Base-by-base conservation (phyloP, 2,888 invertebrate genomes). In the Myathropa florea region DNA sequence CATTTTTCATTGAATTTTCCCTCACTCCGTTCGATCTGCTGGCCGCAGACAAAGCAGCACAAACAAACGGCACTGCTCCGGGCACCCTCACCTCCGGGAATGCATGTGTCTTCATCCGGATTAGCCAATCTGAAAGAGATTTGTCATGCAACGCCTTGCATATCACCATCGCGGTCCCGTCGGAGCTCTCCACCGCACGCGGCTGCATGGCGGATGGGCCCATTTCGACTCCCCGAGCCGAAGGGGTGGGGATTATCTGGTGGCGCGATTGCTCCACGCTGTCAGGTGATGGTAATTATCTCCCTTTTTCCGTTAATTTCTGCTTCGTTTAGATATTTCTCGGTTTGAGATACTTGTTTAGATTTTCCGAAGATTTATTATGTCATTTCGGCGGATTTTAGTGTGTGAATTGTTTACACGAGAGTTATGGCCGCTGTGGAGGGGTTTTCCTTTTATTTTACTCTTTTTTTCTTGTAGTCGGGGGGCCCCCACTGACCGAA, bases 371-470 rank as follows among this genome's bases (percentile, higher is more conserved):
- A 86, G 86, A 86, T 86, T 86, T 86, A 86, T 86, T 86, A 86
- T 86, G 86, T 86, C 86, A 86, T 86, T 86, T 79, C 86, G 86
- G 83, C 83, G 61, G 86, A 83, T 83, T 83, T 78, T 83, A 83
- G 86, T 75, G 83, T 83, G 78, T 83, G 86, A 86, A 86, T 83
- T 86, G 86, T 86, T 83, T 83, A 83, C 71, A 71, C 26, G 36
- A 67, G 60, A 71, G 77, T 82, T 85, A 73, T 85, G 81, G 64
- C 18, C 14, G 60, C 18, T 30, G 65, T 23, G n/a, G 64, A 6
- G 21, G 18, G 67, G 26, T n/a, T n/a, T n/a, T n/a, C n/a, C n/a
- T n/a, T n/a, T n/a, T n/a, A n/a, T n/a, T n/a, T n/a, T n/a, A n/a
- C n/a, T n/a, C n/a, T n/a, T n/a, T n/a, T n/a, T n/a, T n/a, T n/a